Evolutionary conservation across 2,113 vertebrate species (phyloP).

Genomic region (Protobothrops mucrosquamatus): DNA sequence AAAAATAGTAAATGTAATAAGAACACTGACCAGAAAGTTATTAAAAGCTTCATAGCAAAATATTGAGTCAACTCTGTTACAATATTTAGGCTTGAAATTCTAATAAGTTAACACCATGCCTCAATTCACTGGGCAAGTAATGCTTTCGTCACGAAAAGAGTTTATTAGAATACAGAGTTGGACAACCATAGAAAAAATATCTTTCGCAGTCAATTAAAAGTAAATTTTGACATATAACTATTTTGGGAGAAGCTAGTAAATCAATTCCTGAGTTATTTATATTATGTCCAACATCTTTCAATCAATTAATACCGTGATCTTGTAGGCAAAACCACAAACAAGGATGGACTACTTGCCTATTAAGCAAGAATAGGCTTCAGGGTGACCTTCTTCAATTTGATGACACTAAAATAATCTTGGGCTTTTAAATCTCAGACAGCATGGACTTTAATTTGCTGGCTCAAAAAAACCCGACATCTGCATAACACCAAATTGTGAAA

Average conservation of each 20-base stretch:
- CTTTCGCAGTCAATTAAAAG: conserved; percentile 28
- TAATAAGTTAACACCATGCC: conserved; percentile 59
- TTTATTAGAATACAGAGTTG: conserved; percentile 2
- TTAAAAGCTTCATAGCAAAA: conserved; percentile 77
- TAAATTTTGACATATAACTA: conserved; percentile 47
- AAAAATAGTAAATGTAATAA: conserved; percentile 70
- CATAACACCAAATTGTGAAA: not conserved
- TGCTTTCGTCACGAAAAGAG: conserved; percentile 40
- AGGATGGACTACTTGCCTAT: not conserved
- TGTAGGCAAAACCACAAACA: conserved; percentile 23
- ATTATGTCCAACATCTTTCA: conserved; percentile 36
- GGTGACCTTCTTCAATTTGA: not conserved
- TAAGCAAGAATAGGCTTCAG: conserved; percentile 33
- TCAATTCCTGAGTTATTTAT: conserved; percentile 72
- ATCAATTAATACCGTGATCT: conserved; percentile 26
- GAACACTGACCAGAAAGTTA: conserved; percentile 70
- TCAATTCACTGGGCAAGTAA: conserved; percentile 52
- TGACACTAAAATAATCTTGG: not conserved
- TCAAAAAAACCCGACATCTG: not conserved
- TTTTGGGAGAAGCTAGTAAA: conserved; percentile 57
- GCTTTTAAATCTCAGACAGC: not conserved
- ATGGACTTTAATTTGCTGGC: not conserved
- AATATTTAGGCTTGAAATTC: conserved; percentile 67
- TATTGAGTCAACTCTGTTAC: conserved; percentile 67
- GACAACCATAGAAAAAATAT: conserved; percentile 16